These are phyloP conservation scores for Rhynchomys soricoides DNA, from an alignment of 2,113 vertebrate genomes.

Conservation along the genomic window DNA sequence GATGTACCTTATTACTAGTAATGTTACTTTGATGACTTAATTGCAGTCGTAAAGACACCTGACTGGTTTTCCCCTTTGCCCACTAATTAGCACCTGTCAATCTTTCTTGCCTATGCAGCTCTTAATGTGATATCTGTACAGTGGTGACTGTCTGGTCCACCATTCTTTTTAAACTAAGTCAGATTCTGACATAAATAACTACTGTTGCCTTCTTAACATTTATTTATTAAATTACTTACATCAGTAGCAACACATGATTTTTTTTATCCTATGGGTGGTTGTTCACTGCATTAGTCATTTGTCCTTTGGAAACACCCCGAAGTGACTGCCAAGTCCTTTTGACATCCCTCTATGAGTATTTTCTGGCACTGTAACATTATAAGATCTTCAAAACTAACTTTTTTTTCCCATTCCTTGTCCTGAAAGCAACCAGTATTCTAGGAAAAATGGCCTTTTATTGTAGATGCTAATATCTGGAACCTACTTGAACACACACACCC, in stretches of 20 bases:
- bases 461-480: neutral
- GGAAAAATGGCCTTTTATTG: slow-evolving; percentile 28
- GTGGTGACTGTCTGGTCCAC: neutral
- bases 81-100: neutral
- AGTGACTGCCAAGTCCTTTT: neutral
- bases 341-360: neutral
- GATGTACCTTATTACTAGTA: neutral
- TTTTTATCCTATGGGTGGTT: slow-evolving; percentile 33
- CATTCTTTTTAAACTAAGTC: slow-evolving; percentile 5
- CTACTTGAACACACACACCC: neutral
- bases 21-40: neutral
- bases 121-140: slow-evolving; percentile 8
- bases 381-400: neutral
- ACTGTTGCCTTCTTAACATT: neutral
- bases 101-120: neutral
- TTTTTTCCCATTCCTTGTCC: neutral
- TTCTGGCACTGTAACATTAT: slow-evolving; percentile 22
- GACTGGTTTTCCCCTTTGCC: slow-evolving; percentile 28
- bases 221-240: slow-evolving; percentile 23
- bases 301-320: neutral
- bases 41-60: neutral
- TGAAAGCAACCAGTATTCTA: slow-evolving; percentile 2
- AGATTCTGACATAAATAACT: slow-evolving; percentile 14
- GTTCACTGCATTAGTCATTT: neutral
- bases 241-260: neutral